A percentile compares a stretch with the other conserved stretches of the same genome.
phyloP scores from a whole-genome alignment of 1,140 invertebrate genomes.

The Diorhabda sublineata region DNA sequence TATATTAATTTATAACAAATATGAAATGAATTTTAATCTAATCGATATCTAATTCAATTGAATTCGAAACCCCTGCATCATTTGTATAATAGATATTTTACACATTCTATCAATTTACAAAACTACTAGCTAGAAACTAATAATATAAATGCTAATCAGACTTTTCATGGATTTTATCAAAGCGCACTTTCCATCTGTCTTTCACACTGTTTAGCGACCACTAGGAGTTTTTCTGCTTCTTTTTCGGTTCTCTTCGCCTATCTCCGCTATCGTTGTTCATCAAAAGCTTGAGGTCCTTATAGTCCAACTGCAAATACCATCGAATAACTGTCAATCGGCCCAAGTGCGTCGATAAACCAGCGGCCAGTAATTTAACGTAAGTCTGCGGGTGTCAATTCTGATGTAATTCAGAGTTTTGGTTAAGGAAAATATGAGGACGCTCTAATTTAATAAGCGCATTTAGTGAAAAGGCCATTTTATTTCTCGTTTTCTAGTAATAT shows the following conservation, averaged over 20 bases:
- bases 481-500: too few species aligned
- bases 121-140: slow-evolving; percentile 7
- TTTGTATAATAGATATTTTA: background rate
- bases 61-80: background rate
- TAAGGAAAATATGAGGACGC: too few species aligned
- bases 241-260: slow-evolving; percentile 50
- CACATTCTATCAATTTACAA: slow-evolving; percentile 3
- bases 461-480: too few species aligned
- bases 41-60: background rate
- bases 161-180: slow-evolving; percentile 36
- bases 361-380: slow-evolving; percentile 43
- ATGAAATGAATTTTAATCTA: too few species aligned
- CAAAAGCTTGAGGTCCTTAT: slow-evolving; percentile 55
- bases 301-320: slow-evolving; percentile 48
- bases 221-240: slow-evolving; percentile 57
- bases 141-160: slow-evolving; percentile 32
- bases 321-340: slow-evolving; percentile 42
- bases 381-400: slow-evolving; percentile 36
- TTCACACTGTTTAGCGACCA: slow-evolving; percentile 33
- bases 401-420: background rate
- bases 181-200: slow-evolving; percentile 29
- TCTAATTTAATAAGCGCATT: too few species aligned
- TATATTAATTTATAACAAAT: too few species aligned
- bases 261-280: slow-evolving; percentile 39
- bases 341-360: slow-evolving; percentile 39